These are phyloP conservation scores for Labroides dimidiatus DNA, from an alignment of 2,797 vertebrate species.

Conservation along the genomic window DNA sequence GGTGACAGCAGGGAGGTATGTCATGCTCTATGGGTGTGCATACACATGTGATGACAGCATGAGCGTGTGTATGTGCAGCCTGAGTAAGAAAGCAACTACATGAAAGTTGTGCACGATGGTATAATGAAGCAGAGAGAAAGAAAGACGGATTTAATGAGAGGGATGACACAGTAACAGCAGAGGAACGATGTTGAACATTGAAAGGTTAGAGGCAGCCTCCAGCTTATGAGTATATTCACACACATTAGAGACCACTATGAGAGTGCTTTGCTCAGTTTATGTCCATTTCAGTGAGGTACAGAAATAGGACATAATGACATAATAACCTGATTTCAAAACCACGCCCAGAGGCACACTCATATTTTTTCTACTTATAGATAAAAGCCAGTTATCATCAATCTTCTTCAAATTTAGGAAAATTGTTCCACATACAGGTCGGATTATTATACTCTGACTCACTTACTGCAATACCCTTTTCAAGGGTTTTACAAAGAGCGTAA, in stretches of 20 bases:
- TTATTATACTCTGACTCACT: conserved; percentile 22
- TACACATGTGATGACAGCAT: not conserved
- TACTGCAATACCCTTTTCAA: not conserved
- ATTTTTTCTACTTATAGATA: conserved; percentile 16
- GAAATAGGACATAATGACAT: conserved; percentile 56
- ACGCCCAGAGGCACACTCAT: conserved; percentile 9
- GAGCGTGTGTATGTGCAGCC: conserved; percentile 1
- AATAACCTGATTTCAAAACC: conserved; percentile 66
- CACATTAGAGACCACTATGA: conserved; percentile 58
- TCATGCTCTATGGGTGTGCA: conserved; percentile 53
- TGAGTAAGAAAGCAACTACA: conserved; percentile 25
- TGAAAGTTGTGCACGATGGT: conserved; percentile 28
- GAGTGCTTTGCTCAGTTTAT: conserved; percentile 46
- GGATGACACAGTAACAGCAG: conserved; percentile 44
- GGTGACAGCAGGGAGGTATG: conserved; percentile 53
- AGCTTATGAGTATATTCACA: conserved; percentile 49
- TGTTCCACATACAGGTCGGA: conserved; percentile 23
- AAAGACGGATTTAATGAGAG: conserved; percentile 51
- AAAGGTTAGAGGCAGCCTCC: conserved; percentile 72
- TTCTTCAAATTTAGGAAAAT: conserved; percentile 22
- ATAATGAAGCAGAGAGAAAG: conserved; percentile 55
- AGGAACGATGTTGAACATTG: conserved; percentile 55
- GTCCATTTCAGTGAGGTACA: conserved; percentile 50
- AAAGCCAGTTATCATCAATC: conserved; percentile 36
- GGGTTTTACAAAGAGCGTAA: not conserved